Evolutionary conservation across 2,888 invertebrate genomes (phyloP), one percentile per base, ranked within the genome.

Genomic region (Bembecia ichneumoniformis): DNA sequence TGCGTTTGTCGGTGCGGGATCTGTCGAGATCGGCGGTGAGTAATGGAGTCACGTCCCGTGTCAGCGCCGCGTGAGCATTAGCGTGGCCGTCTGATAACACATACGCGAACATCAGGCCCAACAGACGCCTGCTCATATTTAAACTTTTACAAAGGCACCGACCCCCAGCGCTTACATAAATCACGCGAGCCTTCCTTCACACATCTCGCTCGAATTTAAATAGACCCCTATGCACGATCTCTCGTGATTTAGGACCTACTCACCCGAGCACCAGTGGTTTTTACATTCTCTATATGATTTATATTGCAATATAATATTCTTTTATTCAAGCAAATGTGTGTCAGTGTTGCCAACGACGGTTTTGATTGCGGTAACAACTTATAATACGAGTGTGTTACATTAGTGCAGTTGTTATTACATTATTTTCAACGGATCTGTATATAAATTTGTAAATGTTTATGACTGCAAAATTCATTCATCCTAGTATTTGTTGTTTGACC

Each of bases 171-270:
- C 71, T 68, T 61, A 68, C 72, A 82, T 84, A 80, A 83, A 82
- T 83, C 80, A 80, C 71, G 58, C 58, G 55, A 67, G 63, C 75
- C 74, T 77, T 80, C 74, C 70, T 80, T 79, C 74, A 77, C 79
- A 79, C 73, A 70, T 81, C 77, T 75, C 71, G 68, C 70, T 68
- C 65, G 77, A 82, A 82, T 82, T 84, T 82, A 79, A 82, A 82
- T 79, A 77, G 77, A 68, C 67, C 71, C 68, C 73, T 67, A 69
- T 71, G 74, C 70, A 70, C 72, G 74, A 75, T 77, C 74, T 74
- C 63, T 62, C 58, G 64, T 80, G 77, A 78, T 80, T 81, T 80
- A 77, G 66, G 60, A 62, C 60, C 66, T 70, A 71, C 71, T 75
- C 73, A 68, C 43, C 62, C 51, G 52, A 53, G 58, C 66, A 57